These are phyloP conservation scores for Hyppa rectilinea DNA, from an alignment of 2,888 invertebrate species.

Conservation along the genomic window DNA sequence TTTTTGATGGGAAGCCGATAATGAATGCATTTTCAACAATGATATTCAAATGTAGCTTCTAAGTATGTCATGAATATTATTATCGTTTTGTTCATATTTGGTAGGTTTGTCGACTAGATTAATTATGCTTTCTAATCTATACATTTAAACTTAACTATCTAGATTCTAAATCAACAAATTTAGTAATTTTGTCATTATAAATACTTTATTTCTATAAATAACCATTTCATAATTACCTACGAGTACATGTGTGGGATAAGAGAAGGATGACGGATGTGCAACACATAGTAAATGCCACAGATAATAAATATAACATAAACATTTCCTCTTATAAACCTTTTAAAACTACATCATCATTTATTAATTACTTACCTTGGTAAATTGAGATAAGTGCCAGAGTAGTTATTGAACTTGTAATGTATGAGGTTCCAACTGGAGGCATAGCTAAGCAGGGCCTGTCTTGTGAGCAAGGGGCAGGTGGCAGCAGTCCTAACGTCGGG, in stretches of 20 bases:
- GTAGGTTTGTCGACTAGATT: neutral
- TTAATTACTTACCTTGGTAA: conserved; percentile 92
- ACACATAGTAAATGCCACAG: conserved; percentile 1
- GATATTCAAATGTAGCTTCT: conserved; percentile 28
- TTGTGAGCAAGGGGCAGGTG: conserved; percentile 90
- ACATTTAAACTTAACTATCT: neutral
- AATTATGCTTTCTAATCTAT: conserved; percentile 13
- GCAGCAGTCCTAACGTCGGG: conserved; percentile 90
- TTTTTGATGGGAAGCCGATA: conserved; percentile 51
- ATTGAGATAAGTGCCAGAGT: conserved; percentile 96
- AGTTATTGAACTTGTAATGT: conserved; percentile 97
- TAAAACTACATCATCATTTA: neutral
- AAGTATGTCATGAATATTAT: conserved; percentile 15
- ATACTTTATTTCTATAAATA: neutral
- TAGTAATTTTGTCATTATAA: neutral
- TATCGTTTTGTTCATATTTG: conserved; percentile 9
- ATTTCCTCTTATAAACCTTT: neutral
- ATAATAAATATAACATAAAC: neutral
- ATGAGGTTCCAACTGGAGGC: conserved; percentile 97
- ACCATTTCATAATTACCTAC: neutral
- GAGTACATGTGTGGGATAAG: neutral
- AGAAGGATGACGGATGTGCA: neutral
- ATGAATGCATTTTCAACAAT: conserved; percentile 39
- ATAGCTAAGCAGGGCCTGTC: conserved; percentile 93
- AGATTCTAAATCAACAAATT: neutral